Percentiles rank a stretch among this genome's conserved stretches.
These are phyloP conservation scores for Petrolisthes manimaculis DNA, from an alignment of 2,888 invertebrate genomes.

Conservation along the genomic window DNA sequence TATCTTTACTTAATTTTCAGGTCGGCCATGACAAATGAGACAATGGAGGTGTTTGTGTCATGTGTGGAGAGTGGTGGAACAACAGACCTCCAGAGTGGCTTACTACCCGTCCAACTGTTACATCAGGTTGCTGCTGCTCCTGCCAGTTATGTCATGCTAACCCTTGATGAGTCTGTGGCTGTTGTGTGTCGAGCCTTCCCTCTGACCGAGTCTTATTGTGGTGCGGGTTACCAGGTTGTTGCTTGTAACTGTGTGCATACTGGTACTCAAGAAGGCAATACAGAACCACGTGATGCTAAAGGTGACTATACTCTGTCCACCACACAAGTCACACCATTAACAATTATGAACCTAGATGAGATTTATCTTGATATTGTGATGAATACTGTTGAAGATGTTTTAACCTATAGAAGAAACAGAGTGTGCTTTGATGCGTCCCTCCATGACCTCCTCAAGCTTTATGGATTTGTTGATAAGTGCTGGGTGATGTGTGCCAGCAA, in stretches of 20 bases:
- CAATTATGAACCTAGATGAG: not conserved
- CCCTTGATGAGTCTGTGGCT: not conserved
- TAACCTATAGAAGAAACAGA: slow-evolving; percentile 38
- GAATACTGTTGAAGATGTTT: slow-evolving; percentile 38
- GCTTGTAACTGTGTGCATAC: slow-evolving; percentile 47
- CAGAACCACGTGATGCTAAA: not conserved
- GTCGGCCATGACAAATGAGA: too few relatives aligned
- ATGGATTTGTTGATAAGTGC: slow-evolving; percentile 27
- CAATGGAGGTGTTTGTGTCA: not conserved
- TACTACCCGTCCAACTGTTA: slow-evolving; percentile 22
- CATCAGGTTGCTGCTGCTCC: not conserved
- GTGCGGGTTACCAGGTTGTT: slow-evolving; percentile 32
- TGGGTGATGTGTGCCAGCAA: slow-evolving; percentile 33
- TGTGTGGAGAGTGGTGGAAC: slow-evolving; percentile 25
- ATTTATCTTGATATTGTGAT: slow-evolving; percentile 37
- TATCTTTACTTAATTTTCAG: too few relatives aligned
- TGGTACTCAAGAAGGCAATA: not conserved
- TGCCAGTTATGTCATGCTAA: slow-evolving; percentile 19
- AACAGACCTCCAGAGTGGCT: slow-evolving; percentile 26
- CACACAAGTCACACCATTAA: slow-evolving; percentile 29
- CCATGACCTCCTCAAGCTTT: slow-evolving; percentile 23
- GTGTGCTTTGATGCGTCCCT: slow-evolving; percentile 14
- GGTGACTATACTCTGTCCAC: slow-evolving; percentile 25
- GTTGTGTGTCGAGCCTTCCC: slow-evolving; percentile 31
- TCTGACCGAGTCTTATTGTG: not conserved